A percentile compares a stretch with the other conserved stretches of the same genome.
Evolutionary conservation across 2,113 vertebrate genomes (phyloP).

Genomic region (Willisornis vidua): DNA sequence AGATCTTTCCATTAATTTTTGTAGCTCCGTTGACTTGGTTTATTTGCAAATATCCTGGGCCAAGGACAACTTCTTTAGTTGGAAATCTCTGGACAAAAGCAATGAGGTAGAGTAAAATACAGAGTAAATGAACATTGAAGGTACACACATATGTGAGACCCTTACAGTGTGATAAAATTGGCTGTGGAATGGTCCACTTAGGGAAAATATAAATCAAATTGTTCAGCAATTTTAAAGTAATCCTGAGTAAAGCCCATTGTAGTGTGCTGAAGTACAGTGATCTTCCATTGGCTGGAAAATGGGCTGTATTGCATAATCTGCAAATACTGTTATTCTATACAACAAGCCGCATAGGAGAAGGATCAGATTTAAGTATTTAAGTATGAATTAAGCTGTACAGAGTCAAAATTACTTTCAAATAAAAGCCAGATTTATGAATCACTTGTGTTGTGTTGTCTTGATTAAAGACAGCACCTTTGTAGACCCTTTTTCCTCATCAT

Average conservation of each 20-base stretch:
- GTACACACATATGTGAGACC: rapidly evolving
- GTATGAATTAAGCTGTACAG: neutral
- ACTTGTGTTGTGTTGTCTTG: neutral
- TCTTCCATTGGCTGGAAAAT: constrained; percentile 23
- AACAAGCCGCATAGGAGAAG: constrained; percentile 5
- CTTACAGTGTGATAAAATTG: neutral
- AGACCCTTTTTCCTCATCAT: neutral
- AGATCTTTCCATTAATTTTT: neutral
- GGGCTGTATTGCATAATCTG: neutral
- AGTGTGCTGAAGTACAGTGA: neutral
- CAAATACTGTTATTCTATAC: neutral
- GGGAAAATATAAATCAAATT: neutral
- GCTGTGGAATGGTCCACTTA: neutral
- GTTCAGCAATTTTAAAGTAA: neutral
- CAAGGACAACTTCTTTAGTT: neutral
- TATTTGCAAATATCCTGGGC: neutral
- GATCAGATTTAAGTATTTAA: constrained; percentile 31
- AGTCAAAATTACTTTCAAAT: constrained; percentile 35
- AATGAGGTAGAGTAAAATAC: neutral
- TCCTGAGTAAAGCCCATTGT: neutral
- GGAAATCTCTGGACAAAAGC: neutral
- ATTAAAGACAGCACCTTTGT: neutral
- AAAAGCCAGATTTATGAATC: neutral
- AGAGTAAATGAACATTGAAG: neutral
- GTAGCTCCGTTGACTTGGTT: neutral